Conservation (phyloP, 2,797 vertebrate species). For the Xyrichtys novacula region DNA sequence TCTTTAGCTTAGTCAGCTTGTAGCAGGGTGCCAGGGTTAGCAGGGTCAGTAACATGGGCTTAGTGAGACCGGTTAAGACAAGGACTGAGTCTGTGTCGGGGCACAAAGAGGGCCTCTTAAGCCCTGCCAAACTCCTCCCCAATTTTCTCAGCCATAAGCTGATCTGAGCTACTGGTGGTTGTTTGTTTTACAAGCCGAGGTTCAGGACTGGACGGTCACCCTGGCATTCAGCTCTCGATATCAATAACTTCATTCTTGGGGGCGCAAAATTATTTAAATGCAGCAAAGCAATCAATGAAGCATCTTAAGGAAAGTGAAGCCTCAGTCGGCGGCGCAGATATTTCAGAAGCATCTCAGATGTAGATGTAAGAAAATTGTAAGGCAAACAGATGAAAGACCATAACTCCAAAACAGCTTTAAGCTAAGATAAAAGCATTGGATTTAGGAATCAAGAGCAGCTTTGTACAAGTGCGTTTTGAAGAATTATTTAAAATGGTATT, state of each 20-base stretch:
- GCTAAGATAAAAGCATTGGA: neutral
- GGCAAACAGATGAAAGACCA: neutral
- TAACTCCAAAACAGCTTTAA: neutral
- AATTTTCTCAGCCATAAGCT: conserved; percentile 42
- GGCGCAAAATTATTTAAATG: no score
- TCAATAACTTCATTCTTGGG: no score
- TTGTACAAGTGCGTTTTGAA: neutral
- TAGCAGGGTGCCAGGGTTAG: conserved; percentile 52
- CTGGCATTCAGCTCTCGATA: no score
- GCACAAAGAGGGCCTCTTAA: conserved; percentile 74
- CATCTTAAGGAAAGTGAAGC: neutral
- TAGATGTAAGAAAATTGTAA: neutral
- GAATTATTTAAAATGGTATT: neutral
- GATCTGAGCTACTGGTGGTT: conserved; percentile 28
- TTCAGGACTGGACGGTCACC: conserved; percentile 18
- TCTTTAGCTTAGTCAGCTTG: conserved; percentile 56
- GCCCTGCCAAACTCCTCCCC: conserved; percentile 25
- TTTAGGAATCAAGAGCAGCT: neutral
- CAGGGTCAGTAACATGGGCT: conserved; percentile 60
- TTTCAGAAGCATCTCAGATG: neutral
- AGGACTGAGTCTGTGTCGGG: conserved; percentile 70
- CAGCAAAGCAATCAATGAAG: neutral
- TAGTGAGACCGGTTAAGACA: conserved; percentile 60
- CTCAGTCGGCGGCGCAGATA: neutral
- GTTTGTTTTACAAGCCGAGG: conserved; percentile 59